Evolutionary conservation across 2,113 vertebrate species (phyloP).

Genomic region (Phoxinus phoxinus): DNA sequence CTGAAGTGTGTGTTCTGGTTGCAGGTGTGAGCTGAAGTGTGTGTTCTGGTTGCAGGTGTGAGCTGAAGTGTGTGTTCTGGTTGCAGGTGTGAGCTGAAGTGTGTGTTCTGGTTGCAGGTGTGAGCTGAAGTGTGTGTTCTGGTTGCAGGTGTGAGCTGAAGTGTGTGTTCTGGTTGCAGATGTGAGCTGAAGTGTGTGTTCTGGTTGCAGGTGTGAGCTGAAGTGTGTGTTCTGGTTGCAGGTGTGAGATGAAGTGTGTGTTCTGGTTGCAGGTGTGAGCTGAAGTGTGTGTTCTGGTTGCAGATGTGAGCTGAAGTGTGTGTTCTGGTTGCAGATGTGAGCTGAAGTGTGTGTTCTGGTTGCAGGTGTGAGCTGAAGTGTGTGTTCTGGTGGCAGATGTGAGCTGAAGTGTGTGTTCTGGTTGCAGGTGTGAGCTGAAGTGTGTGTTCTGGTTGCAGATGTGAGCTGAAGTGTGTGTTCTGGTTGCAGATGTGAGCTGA

Average conservation of each 20-base stretch:
- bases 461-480: conserved; percentile 63
- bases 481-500: conserved; percentile 68
- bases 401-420: conserved; percentile 61
- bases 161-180: conserved; percentile 56
- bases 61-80: conserved; percentile 58
- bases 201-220: conserved; percentile 67
- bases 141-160: conserved; percentile 69
- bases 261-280: conserved; percentile 65
- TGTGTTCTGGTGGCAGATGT: conserved; percentile 60
- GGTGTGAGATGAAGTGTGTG: conserved; percentile 70
- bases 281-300: conserved; percentile 38
- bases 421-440: conserved; percentile 70
- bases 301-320: conserved; percentile 73
- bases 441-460: conserved; percentile 59
- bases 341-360: conserved; percentile 45
- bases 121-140: conserved; percentile 62
- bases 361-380: conserved; percentile 72
- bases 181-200: conserved; percentile 66
- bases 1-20: conserved; percentile 43
- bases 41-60: conserved; percentile 61
- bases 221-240: conserved; percentile 45
- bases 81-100: conserved; percentile 71
- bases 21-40: conserved; percentile 73
- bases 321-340: conserved; percentile 64
- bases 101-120: conserved; percentile 60